A percentile compares a stretch with the other conserved stretches of the same genome.
Conservation (phyloP, 2,888 invertebrate genomes). For the Teinopalpus imperialis region DNA sequence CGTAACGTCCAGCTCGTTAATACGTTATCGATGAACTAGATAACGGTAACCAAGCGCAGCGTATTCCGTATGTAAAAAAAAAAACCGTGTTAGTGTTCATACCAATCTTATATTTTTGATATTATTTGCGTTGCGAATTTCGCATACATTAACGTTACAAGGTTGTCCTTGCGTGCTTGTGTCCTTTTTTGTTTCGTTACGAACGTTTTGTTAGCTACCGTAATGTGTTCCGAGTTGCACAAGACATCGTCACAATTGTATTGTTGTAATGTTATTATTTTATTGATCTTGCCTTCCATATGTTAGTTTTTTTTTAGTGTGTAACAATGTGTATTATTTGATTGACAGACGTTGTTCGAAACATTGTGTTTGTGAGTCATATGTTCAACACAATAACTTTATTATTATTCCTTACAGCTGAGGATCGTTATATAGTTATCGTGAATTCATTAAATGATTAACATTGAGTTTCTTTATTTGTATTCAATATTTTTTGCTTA, state of each 20-base stretch:
- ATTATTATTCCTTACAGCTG: constrained; percentile 7
- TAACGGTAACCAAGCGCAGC: constrained; percentile 29
- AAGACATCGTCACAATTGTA: too few species aligned
- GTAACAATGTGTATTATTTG: too few species aligned
- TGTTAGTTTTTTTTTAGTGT: constrained; percentile 22
- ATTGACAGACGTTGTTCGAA: too few species aligned
- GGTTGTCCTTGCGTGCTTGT: background rate
- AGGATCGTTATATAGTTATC: constrained; percentile 12
- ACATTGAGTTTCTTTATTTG: too few species aligned
- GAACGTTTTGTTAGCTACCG: background rate
- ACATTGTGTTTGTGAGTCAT: constrained; percentile 19
- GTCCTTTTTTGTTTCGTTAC: constrained; percentile 7
- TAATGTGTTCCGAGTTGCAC: background rate
- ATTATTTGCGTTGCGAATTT: constrained; percentile 10
- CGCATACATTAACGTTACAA: constrained; percentile 1
- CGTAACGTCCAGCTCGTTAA: constrained; percentile 31
- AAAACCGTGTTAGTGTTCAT: constrained; percentile 15
- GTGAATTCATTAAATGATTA: constrained; percentile 14
- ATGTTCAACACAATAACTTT: constrained; percentile 6
- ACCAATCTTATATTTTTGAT: background rate
- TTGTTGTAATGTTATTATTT: constrained; percentile 7
- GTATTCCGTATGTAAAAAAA: background rate
- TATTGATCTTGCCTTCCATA: background rate
- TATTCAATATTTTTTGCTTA: too few species aligned
- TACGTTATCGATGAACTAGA: constrained; percentile 45